These are phyloP conservation scores for Salvator merianae DNA, from an alignment of 2,113 vertebrate species.

Conservation along the genomic window DNA sequence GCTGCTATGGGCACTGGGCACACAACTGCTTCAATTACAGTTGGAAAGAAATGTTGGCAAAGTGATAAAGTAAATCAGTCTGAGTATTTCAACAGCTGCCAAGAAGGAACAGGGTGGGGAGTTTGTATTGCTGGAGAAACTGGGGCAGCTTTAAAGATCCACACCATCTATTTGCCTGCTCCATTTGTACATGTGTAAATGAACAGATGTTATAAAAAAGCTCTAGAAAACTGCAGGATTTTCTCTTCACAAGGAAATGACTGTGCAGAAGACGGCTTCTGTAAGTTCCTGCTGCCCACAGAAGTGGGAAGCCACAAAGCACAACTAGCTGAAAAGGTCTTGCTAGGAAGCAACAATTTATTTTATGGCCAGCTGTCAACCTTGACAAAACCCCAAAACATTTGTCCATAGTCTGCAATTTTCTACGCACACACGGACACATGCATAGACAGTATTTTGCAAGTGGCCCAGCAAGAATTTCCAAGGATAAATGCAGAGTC, in stretches of 20 bases:
- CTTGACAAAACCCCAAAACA: neutral
- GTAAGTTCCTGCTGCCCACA: neutral
- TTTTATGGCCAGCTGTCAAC: accelerated
- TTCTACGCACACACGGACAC: neutral
- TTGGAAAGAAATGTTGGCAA: neutral
- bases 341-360: neutral
- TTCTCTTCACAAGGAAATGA: neutral
- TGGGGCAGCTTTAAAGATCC: neutral
- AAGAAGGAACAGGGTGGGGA: no score
- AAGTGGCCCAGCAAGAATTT: accelerated
- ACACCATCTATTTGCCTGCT: neutral
- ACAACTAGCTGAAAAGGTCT: neutral
- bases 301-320: accelerated
- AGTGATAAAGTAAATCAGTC: no score
- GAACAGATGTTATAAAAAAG: neutral
- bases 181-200: neutral
- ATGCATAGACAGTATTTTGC: neutral
- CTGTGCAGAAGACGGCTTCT: neutral
- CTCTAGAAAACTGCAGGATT: neutral
- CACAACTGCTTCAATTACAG: neutral
- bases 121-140: neutral
- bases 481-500: neutral
- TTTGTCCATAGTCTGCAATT: neutral
- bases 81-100: no score
- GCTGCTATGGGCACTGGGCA: no score